A percentile compares a stretch with the other conserved stretches of the same genome.
phyloP scores from a whole-genome alignment of 2,113 vertebrate genomes.

The Eulemur rufifrons region DNA sequence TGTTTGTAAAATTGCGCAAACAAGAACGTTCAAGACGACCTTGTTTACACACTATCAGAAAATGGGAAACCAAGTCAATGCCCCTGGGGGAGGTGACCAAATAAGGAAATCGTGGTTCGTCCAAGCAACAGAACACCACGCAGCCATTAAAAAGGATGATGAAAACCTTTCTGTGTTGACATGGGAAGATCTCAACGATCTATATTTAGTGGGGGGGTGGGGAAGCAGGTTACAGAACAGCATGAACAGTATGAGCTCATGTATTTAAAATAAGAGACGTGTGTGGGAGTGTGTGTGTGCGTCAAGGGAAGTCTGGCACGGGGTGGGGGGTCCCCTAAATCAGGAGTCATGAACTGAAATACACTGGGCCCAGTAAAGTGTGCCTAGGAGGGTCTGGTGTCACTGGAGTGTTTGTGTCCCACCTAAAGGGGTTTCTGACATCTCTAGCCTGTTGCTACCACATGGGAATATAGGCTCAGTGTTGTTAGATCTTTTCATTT shows the following conservation, averaged over 20 bases:
- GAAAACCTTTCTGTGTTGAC: not conserved
- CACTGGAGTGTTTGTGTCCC: not conserved
- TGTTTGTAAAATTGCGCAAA: not conserved
- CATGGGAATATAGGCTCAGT: not conserved
- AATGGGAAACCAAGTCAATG: not conserved
- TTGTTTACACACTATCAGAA: not conserved
- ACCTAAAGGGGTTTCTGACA: not conserved
- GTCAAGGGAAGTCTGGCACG: not conserved
- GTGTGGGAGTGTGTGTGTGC: not conserved
- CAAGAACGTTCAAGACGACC: not conserved
- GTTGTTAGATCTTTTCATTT: not conserved
- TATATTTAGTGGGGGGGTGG: not conserved
- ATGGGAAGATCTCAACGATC: not conserved
- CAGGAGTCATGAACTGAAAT: not conserved
- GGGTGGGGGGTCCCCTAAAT: not conserved
- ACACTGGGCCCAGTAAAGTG: accelerated
- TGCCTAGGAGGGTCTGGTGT: not conserved
- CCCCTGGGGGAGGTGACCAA: not conserved
- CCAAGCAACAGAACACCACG: not conserved
- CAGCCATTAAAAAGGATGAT: not conserved
- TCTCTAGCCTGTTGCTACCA: not conserved
- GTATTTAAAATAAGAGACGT: not conserved
- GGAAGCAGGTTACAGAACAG: not conserved
- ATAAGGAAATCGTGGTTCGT: not conserved
- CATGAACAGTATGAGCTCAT: not conserved